Conservation (phyloP, 1,140 invertebrate species). For the Tyrophagus putrescentiae region DNA sequence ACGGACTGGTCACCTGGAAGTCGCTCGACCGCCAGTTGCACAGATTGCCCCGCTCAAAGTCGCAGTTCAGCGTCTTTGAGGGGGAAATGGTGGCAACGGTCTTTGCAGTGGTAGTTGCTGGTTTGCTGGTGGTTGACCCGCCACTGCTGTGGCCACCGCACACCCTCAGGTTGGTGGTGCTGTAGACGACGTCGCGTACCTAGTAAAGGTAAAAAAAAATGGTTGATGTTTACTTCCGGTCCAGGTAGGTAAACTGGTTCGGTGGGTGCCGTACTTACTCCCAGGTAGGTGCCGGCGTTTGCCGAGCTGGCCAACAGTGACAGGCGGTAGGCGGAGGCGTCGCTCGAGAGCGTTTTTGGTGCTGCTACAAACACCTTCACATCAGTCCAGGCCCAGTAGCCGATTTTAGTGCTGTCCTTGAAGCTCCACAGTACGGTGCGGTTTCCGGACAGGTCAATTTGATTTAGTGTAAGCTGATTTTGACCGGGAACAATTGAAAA, state of each 20-base stretch:
- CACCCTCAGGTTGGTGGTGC: background rate
- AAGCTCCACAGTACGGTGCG: background rate
- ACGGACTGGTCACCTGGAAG: background rate
- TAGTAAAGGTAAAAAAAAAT: too few species aligned
- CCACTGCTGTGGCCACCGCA: background rate
- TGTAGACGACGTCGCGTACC: background rate
- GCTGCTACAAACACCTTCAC: too few species aligned
- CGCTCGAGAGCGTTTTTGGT: too few species aligned
- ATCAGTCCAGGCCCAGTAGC: too few species aligned
- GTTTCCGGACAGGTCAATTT: background rate
- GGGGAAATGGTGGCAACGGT: background rate
- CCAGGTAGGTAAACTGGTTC: too few species aligned
- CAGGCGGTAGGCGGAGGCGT: too few species aligned
- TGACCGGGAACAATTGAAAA: too few species aligned
- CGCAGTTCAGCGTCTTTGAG: background rate
- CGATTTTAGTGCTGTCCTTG: background rate
- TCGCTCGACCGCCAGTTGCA: background rate
- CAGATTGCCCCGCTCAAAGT: background rate
- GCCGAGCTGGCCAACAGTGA: too few species aligned
- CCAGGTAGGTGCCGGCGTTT: too few species aligned
- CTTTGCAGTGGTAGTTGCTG: background rate
- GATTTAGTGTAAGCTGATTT: too few species aligned
- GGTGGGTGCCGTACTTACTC: too few species aligned
- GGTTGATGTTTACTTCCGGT: too few species aligned
- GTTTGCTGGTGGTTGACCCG: background rate